These are phyloP conservation scores for Blastobasis adustella DNA, from an alignment of 2,888 invertebrate genomes.

Conservation along the genomic window DNA sequence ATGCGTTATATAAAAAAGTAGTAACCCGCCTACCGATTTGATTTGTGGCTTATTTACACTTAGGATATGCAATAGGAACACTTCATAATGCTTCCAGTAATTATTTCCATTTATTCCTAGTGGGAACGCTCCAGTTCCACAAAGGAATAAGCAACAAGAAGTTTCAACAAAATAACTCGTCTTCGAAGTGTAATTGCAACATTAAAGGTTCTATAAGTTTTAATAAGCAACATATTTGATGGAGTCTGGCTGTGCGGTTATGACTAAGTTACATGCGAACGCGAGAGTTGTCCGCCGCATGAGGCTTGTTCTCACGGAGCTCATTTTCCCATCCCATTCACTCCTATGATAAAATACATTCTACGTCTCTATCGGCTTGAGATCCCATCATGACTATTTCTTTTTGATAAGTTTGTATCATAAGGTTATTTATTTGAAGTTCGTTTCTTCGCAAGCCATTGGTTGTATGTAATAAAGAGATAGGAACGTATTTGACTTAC, in stretches of 20 bases:
- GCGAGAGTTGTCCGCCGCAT: conserved; percentile 45
- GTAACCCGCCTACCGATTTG: too few relatives aligned
- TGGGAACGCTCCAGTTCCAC: too few relatives aligned
- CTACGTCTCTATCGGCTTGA: conserved; percentile 34
- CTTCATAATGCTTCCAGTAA: conserved; percentile 2
- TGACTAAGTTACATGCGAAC: conserved; percentile 21
- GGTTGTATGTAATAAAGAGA: too few relatives aligned
- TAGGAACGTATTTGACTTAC: too few relatives aligned
- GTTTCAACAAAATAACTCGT: too few relatives aligned
- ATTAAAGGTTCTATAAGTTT: too few relatives aligned
- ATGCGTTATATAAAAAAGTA: too few relatives aligned
- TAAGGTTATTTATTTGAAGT: conserved; percentile 29
- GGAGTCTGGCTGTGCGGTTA: conserved; percentile 19
- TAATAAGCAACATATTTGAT: too few relatives aligned
- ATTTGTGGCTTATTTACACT: too few relatives aligned
- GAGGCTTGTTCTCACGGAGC: conserved; percentile 57
- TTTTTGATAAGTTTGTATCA: conserved; percentile 25
- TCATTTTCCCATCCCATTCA: conserved; percentile 41
- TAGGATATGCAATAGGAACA: too few relatives aligned
- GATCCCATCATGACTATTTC: conserved; percentile 28
- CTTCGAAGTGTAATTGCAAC: too few relatives aligned
- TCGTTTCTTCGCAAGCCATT: not conserved
- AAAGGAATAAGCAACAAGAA: too few relatives aligned
- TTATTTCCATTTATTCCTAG: not conserved
- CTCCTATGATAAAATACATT: conserved; percentile 21